phyloP scores from a whole-genome alignment of 2,797 vertebrate genomes.

The Poecilia picta region DNA sequence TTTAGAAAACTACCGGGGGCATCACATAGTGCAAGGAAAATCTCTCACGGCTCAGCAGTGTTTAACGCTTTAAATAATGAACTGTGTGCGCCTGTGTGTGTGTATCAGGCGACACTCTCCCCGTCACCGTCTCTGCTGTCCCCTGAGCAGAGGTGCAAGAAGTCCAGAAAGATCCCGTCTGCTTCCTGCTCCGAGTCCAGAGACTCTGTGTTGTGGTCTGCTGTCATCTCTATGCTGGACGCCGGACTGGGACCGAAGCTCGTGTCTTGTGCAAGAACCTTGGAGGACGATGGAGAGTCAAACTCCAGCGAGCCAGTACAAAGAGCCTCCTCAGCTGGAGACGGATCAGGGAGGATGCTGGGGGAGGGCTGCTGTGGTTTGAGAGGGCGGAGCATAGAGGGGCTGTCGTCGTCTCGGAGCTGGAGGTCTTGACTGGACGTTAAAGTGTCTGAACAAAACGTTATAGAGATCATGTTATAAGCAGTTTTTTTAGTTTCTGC shows the following conservation, averaged over 20 bases:
- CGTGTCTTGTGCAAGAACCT: conserved; percentile 52
- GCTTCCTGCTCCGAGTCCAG: conserved; percentile 85
- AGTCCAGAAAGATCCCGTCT: conserved; percentile 91
- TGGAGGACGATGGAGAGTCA: conserved; percentile 49
- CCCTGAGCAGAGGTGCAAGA: conserved; percentile 77
- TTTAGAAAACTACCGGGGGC: conserved; percentile 20
- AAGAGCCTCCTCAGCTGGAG: conserved; percentile 68
- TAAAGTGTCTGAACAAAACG: conserved; percentile 41
- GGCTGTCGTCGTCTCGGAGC: conserved; percentile 4
- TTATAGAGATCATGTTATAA: neutral
- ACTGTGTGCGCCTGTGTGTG: neutral
- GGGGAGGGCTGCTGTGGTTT: conserved; percentile 61
- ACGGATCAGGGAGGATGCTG: conserved; percentile 70
- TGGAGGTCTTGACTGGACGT: conserved; percentile 56
- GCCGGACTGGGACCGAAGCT: conserved; percentile 72
- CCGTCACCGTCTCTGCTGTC: conserved; percentile 72
- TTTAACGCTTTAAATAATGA: neutral
- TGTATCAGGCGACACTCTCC: conserved; percentile 82
- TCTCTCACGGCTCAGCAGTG: conserved; percentile 30
- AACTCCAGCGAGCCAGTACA: conserved; percentile 59
- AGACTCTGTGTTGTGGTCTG: conserved; percentile 83
- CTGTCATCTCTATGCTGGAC: conserved; percentile 85
- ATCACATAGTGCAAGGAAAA: conserved; percentile 27
- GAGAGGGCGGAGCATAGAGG: conserved; percentile 2
- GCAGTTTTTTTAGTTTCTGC: neutral